These are phyloP conservation scores for Sycobia sp. DNA, from an alignment of 1,140 invertebrate genomes.

Conservation along the genomic window DNA sequence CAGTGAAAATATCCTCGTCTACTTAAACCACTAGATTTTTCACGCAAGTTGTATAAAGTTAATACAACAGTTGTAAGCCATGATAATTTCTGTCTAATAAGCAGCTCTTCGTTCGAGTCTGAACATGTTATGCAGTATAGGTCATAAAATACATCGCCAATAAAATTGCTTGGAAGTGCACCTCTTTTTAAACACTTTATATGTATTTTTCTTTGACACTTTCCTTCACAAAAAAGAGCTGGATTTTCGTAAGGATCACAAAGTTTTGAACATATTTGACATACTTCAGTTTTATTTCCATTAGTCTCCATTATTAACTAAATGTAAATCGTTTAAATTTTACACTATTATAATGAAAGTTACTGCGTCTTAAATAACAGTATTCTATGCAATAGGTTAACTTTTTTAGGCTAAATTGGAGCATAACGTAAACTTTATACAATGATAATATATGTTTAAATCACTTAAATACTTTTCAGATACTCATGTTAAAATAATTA, in stretches of 20 bases:
- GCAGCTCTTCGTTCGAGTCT: slow-evolving; percentile 61
- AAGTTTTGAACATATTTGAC: slow-evolving; percentile 5
- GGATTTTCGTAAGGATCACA: slow-evolving; percentile 38
- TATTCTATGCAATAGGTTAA: slow-evolving; percentile 11
- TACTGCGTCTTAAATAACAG: not conserved
- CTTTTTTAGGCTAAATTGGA: no score
- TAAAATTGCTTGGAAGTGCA: slow-evolving; percentile 69
- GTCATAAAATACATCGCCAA: slow-evolving; percentile 78
- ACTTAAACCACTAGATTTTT: slow-evolving; percentile 69
- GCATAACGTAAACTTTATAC: not conserved
- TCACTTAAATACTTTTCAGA: not conserved
- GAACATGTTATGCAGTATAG: slow-evolving; percentile 73
- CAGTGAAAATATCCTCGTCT: slow-evolving; percentile 77
- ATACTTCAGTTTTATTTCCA: not conserved
- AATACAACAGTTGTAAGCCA: slow-evolving; percentile 72
- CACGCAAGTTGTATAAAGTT: slow-evolving; percentile 69
- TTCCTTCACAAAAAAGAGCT: slow-evolving; percentile 44
- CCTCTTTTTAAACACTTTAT: slow-evolving; percentile 66
- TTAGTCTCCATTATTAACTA: slow-evolving; percentile 2
- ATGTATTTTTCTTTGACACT: slow-evolving; percentile 67
- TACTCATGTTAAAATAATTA: not conserved
- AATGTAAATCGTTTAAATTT: not conserved
- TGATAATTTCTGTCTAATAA: slow-evolving; percentile 68
- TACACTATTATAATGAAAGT: not conserved
- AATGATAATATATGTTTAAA: not conserved